phyloP scores from a whole-genome alignment of 1,140 invertebrate species.

The Dendrolimus kikuchii region DNA sequence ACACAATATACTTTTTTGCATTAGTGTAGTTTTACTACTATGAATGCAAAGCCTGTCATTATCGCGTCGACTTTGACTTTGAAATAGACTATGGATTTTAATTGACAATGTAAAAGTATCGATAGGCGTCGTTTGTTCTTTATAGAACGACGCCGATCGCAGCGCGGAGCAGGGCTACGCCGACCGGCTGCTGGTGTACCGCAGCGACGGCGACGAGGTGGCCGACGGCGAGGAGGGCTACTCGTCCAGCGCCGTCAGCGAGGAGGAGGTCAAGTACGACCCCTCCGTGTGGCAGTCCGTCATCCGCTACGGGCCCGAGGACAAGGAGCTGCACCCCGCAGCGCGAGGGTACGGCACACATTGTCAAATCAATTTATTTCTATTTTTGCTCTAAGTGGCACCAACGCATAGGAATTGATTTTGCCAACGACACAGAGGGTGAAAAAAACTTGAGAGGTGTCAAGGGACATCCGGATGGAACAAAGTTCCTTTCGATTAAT shows the following conservation, averaged over 20 bases:
- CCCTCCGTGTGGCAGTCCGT: conserved; percentile 77
- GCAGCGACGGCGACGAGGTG: conserved; percentile 69
- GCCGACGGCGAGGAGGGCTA: conserved; percentile 73
- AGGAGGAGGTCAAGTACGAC: conserved; percentile 76
- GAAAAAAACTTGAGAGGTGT: no score
- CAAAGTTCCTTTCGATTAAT: no score
- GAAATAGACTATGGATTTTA: no score
- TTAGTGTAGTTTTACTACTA: background rate
- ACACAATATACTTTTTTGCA: no score
- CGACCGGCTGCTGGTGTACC: conserved; percentile 75
- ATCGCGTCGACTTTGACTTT: no score
- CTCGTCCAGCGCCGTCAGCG: conserved; percentile 77
- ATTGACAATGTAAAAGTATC: no score
- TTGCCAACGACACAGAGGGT: no score
- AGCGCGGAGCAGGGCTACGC: conserved; percentile 74
- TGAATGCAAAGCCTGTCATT: background rate
- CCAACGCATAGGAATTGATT: no score
- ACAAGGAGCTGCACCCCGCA: conserved; percentile 71
- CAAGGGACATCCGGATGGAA: no score
- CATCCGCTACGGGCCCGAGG: conserved; percentile 75
- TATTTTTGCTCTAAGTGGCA: no score
- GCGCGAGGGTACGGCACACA: conserved; percentile 69
- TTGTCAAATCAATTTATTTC: no score
- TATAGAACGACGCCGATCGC: conserved; percentile 40
- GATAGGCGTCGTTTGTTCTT: no score